phyloP scores from a whole-genome alignment of 35 echinoderm and acorn worm species.

The Apostichopus japonicus region DNA sequence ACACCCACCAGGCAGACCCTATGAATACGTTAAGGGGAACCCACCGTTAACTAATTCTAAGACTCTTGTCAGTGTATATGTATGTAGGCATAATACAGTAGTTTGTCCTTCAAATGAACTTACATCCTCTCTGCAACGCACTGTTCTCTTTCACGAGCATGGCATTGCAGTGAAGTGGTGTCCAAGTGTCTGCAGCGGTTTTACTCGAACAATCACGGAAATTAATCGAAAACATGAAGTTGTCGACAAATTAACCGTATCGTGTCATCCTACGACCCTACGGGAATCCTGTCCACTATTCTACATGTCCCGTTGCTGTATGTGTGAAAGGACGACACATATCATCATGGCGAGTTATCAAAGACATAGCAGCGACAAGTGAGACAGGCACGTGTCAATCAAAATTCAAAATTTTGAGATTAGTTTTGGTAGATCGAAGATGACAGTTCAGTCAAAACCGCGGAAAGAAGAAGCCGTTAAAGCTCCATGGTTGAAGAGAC shows the following conservation, averaged over 20 bases:
- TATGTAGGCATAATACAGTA: too few species aligned
- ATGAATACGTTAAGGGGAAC: too few species aligned
- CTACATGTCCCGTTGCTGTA: neutral
- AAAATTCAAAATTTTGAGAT: neutral
- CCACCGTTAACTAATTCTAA: too few species aligned
- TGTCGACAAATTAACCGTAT: conserved; percentile 17
- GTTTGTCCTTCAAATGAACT: too few species aligned
- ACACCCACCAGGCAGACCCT: too few species aligned
- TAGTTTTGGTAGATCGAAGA: neutral
- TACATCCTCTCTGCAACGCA: too few species aligned
- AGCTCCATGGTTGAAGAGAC: neutral
- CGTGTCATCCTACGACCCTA: neutral
- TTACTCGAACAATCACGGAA: conserved; percentile 7
- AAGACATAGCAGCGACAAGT: neutral
- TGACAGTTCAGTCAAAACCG: conserved; percentile 1
- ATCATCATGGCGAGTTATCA: neutral
- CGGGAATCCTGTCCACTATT: neutral
- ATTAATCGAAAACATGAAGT: conserved; percentile 44
- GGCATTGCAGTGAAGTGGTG: neutral
- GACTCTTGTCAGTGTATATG: too few species aligned
- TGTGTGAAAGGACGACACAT: conserved; percentile 7
- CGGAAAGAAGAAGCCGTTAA: neutral
- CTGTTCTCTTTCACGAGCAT: too few species aligned
- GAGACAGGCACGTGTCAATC: conserved; percentile 28
- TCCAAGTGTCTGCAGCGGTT: neutral